Conservation (phyloP, 2,888 invertebrate species). For the Macropis europaea region DNA sequence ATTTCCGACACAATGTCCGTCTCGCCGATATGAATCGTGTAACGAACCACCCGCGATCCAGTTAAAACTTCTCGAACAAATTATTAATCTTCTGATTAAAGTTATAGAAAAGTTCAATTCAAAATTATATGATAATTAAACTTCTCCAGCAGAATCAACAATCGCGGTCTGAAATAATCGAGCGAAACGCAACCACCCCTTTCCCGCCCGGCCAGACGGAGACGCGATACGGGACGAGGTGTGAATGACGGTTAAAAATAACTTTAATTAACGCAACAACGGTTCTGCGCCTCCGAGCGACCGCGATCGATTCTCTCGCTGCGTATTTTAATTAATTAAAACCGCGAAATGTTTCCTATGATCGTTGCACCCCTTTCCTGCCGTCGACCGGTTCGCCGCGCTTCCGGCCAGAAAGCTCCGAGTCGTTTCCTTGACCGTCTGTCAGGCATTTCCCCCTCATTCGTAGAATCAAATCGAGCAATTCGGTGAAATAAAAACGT, state of each 20-base stretch:
- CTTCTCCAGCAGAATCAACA: too few relatives aligned
- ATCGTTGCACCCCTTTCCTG: slow-evolving; percentile 18
- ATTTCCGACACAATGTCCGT: slow-evolving; percentile 14
- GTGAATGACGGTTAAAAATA: slow-evolving; percentile 40
- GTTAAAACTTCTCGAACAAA: slow-evolving; percentile 34
- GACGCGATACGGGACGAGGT: background rate
- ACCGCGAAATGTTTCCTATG: slow-evolving; percentile 22
- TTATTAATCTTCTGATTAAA: too few relatives aligned
- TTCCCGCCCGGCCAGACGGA: background rate
- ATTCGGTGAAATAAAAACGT: too few relatives aligned
- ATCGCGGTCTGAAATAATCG: slow-evolving; percentile 1
- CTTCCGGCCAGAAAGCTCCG: background rate
- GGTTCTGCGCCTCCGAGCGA: background rate
- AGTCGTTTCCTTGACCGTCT: too few relatives aligned
- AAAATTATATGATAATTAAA: too few relatives aligned
- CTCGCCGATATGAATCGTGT: background rate
- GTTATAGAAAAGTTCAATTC: too few relatives aligned
- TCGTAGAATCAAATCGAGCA: too few relatives aligned
- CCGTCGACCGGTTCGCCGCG: slow-evolving; percentile 5
- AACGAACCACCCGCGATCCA: background rate
- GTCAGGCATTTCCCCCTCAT: too few relatives aligned
- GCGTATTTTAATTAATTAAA: slow-evolving; percentile 51
- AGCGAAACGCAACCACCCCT: background rate
- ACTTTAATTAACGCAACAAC: slow-evolving; percentile 45
- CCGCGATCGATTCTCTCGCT: slow-evolving; percentile 18